Evolutionary conservation across 2,113 vertebrate species (phyloP), one percentile per base, ranked within the genome.

Genomic region (Poeciliopsis retropinna): DNA sequence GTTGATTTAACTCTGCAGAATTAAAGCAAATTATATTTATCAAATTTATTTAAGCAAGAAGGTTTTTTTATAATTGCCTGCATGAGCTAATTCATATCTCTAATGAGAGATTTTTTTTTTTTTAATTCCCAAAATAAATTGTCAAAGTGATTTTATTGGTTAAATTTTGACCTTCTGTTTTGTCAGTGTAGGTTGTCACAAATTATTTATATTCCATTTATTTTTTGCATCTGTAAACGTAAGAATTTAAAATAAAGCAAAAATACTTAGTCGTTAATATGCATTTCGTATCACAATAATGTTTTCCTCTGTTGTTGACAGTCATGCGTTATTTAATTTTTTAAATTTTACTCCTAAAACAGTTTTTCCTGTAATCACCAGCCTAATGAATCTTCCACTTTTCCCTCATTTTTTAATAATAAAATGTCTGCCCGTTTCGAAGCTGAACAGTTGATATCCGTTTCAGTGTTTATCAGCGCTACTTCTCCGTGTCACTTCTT

Each of bases 401-500:
- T 54, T 25, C 17, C 17, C 17, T 25, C 9, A 2, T 25, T 57
- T 57, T 47, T 47, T 47, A 47, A 47, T 47, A 47, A 5, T 19
- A 57, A 57, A 25, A 57, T 57, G 51, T 22, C 51, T 57, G 51
- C 51, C n/a, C 51, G 22, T 57, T n/a, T 57, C 19, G 7, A 10
- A n/a, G 7, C 19, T n/a, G 44, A 25, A 57, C 51, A n/a, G 22
- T 57, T n/a, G 19, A 22, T 57, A 9, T 57, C 51, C 17, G 9
- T 57, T 22, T 1, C 54, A 64, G 62, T 84, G 84, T 87, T 82
- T 86, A 81, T 75, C 13, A 29, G 78, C 74, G 44, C 83, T 79
- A 17, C 83, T 83, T 77, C 64, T 12, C 67, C 15, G 72, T 87
- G 84, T 78, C 84, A 76, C 70, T 76, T 85, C 67, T 89, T 47